These are phyloP conservation scores for Hydrocynus forskahlii DNA, from an alignment of 2,797 vertebrate species.

Conservation along the genomic window DNA sequence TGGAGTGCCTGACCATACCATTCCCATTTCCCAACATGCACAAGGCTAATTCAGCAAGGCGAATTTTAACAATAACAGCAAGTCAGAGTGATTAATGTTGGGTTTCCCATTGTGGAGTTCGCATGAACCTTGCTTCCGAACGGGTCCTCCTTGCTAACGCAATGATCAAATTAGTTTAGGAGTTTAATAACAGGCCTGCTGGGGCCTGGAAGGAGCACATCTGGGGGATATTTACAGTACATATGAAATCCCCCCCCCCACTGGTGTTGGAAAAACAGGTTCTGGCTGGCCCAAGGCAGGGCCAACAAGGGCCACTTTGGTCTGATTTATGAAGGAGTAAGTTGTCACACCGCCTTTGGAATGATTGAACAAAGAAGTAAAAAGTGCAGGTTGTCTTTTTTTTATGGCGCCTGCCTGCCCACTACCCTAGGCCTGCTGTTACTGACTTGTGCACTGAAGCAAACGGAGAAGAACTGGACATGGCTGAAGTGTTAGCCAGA, in stretches of 20 bases:
- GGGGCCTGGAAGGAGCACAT: conserved; percentile 27
- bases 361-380: conserved; percentile 41
- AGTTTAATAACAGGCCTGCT: conserved; percentile 52
- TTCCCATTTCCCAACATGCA: conserved; percentile 42
- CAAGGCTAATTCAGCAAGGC: conserved; percentile 44
- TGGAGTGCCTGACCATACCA: conserved; percentile 28
- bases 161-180: conserved; percentile 41
- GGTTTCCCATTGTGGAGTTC: conserved; percentile 31
- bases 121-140: conserved; percentile 40
- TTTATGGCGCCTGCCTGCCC: neutral
- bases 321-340: conserved; percentile 41
- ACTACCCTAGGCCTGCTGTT: neutral
- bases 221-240: conserved; percentile 43
- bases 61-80: conserved; percentile 46
- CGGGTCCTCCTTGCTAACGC: conserved; percentile 41
- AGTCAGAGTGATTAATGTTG: conserved; percentile 55
- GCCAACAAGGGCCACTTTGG: neutral
- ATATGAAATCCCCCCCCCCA: conserved; percentile 30
- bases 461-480: conserved; percentile 51
- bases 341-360: conserved; percentile 26
- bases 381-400: conserved; percentile 10
- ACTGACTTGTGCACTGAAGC: conserved; percentile 49
- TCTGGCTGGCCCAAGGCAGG: conserved; percentile 25
- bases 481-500: conserved; percentile 63
- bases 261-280: conserved; percentile 20